Base-by-base conservation (phyloP, 2,888 invertebrate species). In the Zelleria hepariella region DNA sequence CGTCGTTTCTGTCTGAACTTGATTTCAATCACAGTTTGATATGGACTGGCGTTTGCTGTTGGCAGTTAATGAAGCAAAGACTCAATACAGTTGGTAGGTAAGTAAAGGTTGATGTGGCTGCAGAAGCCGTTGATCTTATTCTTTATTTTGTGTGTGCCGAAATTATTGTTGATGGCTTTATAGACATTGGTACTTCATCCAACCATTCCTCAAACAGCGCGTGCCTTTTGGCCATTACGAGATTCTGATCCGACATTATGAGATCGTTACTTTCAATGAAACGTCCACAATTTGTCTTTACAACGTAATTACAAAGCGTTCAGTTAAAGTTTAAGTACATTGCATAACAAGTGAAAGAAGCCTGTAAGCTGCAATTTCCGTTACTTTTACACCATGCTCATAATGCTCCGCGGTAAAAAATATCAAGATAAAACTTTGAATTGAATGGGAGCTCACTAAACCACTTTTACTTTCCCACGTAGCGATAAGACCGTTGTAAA, bases 381-480 rank as follows among this genome's bases (percentile, higher is more conserved):
- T 55, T 32, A 21, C 55, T 32, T 55, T 55, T 55, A 32, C 42
- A 55, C 55, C 55, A 55, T 55, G 55, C 32, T 55, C 8, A 18
- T 32, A 20, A 32, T 42, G 10, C 15, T 42, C 32, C 18, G 18
- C 54, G 18, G 27, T 54, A 57, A 48, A 47, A 56, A 48, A 48
- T 24, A 48, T 57, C 57, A 57, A 56, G 57, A 57, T 47, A 57
- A 57, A 48, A 23, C 48, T 47, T 21, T 56, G 56, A 56, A 56
- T 56, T 57, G 47, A 57, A 57, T 57, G 57, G 48, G 42, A 54
- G 7, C 10, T 21, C 27, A 56, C 26, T 26, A 57, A 48, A 57
- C 57, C 24, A 57, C 57, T 57, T 57, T 57, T 57, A 57, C 57
- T 57, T 57, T 57, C 57, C 26, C 57, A 57, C 57, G 48, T 47